Evolutionary conservation across 2,888 invertebrate species (phyloP).

Genomic region (Thysanoteuthis rhombus): DNA sequence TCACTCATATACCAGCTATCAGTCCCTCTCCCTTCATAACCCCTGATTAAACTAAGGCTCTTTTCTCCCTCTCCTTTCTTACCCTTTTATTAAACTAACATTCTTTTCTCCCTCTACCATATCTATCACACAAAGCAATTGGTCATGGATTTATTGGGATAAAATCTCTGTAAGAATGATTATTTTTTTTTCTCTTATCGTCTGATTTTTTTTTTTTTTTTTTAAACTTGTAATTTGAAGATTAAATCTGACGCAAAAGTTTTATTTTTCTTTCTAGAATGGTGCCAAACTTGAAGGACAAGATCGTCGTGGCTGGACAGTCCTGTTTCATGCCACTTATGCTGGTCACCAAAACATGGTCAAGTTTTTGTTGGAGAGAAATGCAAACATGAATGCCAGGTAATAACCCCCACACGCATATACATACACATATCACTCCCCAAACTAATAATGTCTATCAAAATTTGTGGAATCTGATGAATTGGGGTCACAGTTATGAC

Average conservation of each 20-base stretch:
- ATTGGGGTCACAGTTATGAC: not conserved
- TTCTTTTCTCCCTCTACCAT: too few species aligned
- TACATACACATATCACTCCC: too few species aligned
- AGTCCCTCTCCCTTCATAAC: too few species aligned
- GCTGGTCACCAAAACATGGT: conserved; percentile 69
- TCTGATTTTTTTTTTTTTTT: too few species aligned
- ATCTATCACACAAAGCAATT: too few species aligned
- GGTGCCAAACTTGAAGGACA: conserved; percentile 65
- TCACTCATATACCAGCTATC: too few species aligned
- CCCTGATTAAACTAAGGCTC: too few species aligned
- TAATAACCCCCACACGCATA: conserved; percentile 44
- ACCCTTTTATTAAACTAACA: too few species aligned
- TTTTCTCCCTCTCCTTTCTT: too few species aligned
- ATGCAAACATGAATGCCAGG: conserved; percentile 66
- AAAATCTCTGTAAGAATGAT: not conserved
- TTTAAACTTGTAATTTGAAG: not conserved
- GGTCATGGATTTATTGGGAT: too few species aligned
- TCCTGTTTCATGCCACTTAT: conserved; percentile 68
- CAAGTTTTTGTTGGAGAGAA: conserved; percentile 65
- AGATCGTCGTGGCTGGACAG: conserved; percentile 69
- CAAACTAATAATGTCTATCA: too few species aligned
- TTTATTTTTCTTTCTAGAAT: conserved; percentile 49
- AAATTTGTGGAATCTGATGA: not conserved
- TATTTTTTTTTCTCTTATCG: not conserved
- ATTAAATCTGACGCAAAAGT: not conserved